A percentile compares a stretch with the other conserved stretches of the same genome.
Conservation (phyloP, 2,888 invertebrate genomes). For the Limnephilus marmoratus region DNA sequence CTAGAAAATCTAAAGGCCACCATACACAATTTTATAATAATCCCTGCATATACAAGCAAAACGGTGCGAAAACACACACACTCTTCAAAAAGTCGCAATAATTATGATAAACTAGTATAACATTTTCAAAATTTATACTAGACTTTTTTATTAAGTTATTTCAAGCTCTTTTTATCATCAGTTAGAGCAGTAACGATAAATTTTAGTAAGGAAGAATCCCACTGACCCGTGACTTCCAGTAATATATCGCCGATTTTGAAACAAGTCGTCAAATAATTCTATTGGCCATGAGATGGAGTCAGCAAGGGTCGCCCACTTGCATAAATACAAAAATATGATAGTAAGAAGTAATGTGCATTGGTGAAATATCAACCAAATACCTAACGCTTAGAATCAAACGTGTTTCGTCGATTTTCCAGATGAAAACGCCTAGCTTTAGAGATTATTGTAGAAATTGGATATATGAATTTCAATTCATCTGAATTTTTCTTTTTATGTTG, state of each 20-base stretch:
- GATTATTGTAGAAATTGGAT: too few relatives aligned
- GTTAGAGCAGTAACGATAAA: slow-evolving; percentile 12
- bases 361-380: not conserved
- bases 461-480: too few relatives aligned
- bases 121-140: not conserved
- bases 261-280: slow-evolving; percentile 20
- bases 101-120: not conserved
- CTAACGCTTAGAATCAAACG: not conserved
- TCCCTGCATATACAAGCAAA: slow-evolving; percentile 45
- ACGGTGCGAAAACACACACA: slow-evolving; percentile 5
- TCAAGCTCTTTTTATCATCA: not conserved
- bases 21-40: slow-evolving; percentile 44
- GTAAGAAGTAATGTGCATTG: not conserved
- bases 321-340: not conserved
- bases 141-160: not conserved
- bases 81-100: slow-evolving; percentile 13
- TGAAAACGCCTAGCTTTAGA: too few relatives aligned
- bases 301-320: not conserved
- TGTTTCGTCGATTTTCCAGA: too few relatives aligned
- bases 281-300: slow-evolving; percentile 25
- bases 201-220: not conserved
- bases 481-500: too few relatives aligned
- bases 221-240: slow-evolving; percentile 15
- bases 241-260: not conserved
- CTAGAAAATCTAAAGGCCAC: slow-evolving; percentile 44